These are phyloP conservation scores for Adoxophyes honmai DNA, from an alignment of 1,140 invertebrate species.

Conservation along the genomic window DNA sequence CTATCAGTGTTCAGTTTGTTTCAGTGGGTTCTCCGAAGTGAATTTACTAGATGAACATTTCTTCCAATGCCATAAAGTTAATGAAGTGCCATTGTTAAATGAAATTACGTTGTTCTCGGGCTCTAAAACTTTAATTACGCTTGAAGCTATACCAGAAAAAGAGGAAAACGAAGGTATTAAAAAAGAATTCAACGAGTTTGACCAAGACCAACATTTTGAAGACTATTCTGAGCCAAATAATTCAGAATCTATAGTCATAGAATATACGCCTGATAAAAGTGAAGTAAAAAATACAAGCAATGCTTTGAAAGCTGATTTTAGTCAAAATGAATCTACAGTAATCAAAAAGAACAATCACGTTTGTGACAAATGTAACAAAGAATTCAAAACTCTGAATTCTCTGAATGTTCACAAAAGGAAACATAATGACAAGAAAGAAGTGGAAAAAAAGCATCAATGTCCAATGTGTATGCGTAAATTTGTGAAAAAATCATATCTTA, in stretches of 20 bases:
- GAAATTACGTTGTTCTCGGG: background rate
- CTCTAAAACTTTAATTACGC: background rate
- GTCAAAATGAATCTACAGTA: background rate
- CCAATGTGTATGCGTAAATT: conserved; percentile 71
- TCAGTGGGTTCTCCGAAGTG: background rate
- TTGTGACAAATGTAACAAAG: conserved; percentile 16
- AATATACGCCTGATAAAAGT: background rate
- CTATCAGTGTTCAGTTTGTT: conserved; percentile 3
- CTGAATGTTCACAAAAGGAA: conserved; percentile 23
- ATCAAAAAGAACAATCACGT: background rate
- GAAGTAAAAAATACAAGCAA: background rate
- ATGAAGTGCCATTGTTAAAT: background rate
- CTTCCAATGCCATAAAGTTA: background rate
- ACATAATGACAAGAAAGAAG: conserved; percentile 22
- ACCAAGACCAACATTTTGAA: background rate
- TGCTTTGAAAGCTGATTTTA: background rate
- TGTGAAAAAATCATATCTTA: conserved; percentile 51
- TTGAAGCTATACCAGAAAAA: conserved; percentile 1
- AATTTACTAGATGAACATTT: background rate
- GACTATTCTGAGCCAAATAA: background rate
- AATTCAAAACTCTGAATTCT: conserved; percentile 23
- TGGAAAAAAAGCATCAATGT: conserved; percentile 51
- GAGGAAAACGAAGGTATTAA: background rate
- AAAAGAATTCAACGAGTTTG: background rate
- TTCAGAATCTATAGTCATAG: background rate